Conservation (phyloP, 1,140 invertebrate genomes). For the Drosophila nigrodunni region DNA sequence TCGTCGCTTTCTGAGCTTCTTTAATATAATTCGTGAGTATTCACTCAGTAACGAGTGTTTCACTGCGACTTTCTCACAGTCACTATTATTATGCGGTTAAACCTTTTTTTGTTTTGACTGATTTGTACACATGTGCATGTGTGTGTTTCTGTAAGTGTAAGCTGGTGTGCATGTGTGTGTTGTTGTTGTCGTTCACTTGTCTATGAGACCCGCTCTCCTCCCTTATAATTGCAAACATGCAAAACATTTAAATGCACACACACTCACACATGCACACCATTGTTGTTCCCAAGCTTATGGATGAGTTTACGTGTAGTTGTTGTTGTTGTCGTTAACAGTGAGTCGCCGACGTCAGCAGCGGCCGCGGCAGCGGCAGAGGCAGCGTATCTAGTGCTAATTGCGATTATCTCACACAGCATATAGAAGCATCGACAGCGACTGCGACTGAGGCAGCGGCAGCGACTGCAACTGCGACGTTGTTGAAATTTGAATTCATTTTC, state of each 20-base stretch:
- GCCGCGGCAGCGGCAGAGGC: neutral
- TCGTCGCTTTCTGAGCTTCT: neutral
- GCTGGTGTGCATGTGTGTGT: slow-evolving; percentile 16
- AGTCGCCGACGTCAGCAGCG: slow-evolving; percentile 31
- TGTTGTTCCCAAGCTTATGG: slow-evolving; percentile 75
- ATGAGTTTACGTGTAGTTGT: slow-evolving; percentile 41
- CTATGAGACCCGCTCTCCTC: slow-evolving; percentile 55
- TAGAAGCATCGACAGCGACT: slow-evolving; percentile 45
- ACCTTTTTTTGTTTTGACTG: slow-evolving; percentile 66
- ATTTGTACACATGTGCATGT: slow-evolving; percentile 53
- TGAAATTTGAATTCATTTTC: slow-evolving; percentile 80
- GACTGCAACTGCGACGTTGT: slow-evolving; percentile 52
- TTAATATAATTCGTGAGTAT: slow-evolving; percentile 28
- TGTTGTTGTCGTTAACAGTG: slow-evolving; percentile 39
- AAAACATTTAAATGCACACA: slow-evolving; percentile 66
- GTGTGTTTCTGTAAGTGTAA: neutral
- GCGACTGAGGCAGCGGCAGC: slow-evolving; percentile 43
- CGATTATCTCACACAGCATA: slow-evolving; percentile 78
- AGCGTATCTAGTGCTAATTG: slow-evolving; percentile 70
- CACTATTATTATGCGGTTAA: slow-evolving; percentile 62
- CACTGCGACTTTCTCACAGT: slow-evolving; percentile 69
- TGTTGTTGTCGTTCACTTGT: slow-evolving; percentile 30
- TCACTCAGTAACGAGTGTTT: slow-evolving; percentile 23
- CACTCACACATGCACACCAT: slow-evolving; percentile 55
- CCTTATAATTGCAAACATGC: slow-evolving; percentile 80